phyloP scores from a whole-genome alignment of 2,113 vertebrate species.

The Orycteropus afer region DNA sequence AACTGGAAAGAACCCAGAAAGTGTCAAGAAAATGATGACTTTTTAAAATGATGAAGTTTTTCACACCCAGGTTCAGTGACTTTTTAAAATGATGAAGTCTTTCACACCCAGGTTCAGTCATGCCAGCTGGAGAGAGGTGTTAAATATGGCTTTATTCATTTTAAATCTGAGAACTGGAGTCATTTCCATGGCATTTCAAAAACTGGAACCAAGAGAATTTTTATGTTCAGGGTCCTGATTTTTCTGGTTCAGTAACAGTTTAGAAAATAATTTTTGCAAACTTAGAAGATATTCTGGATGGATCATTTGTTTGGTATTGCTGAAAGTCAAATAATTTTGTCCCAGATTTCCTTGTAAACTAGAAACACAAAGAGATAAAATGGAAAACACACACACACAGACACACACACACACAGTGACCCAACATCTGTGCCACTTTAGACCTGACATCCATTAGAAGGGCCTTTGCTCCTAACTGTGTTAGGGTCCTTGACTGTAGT shows the following conservation, averaged over 20 bases:
- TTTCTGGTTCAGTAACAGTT: constrained; percentile 79
- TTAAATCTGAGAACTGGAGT: constrained; percentile 79
- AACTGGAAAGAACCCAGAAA: constrained; percentile 79
- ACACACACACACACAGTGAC: neutral
- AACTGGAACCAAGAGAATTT: constrained; percentile 73
- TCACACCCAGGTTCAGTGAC: too few relatives aligned
- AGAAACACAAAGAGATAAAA: constrained; percentile 51
- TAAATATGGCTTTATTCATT: constrained; percentile 84
- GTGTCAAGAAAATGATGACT: constrained; percentile 75
- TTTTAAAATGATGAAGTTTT: constrained; percentile 76
- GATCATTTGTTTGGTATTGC: constrained; percentile 68
- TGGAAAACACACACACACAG: neutral
- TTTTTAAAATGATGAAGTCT: constrained; percentile 75
- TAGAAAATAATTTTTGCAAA: constrained; percentile 83
- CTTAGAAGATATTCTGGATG: constrained; percentile 75
- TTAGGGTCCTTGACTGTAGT: constrained; percentile 87
- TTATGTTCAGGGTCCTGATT: constrained; percentile 72
- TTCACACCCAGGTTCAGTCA: constrained; percentile 83
- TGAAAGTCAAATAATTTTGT: constrained; percentile 66
- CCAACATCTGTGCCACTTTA: constrained; percentile 68
- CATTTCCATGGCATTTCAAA: constrained; percentile 73
- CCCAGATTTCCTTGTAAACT: constrained; percentile 70
- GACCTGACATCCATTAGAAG: constrained; percentile 88
- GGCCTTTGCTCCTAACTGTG: constrained; percentile 85
- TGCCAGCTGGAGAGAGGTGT: constrained; percentile 82